Base-by-base conservation (phyloP, 2,888 invertebrate species). In the Morpho achilles region DNA sequence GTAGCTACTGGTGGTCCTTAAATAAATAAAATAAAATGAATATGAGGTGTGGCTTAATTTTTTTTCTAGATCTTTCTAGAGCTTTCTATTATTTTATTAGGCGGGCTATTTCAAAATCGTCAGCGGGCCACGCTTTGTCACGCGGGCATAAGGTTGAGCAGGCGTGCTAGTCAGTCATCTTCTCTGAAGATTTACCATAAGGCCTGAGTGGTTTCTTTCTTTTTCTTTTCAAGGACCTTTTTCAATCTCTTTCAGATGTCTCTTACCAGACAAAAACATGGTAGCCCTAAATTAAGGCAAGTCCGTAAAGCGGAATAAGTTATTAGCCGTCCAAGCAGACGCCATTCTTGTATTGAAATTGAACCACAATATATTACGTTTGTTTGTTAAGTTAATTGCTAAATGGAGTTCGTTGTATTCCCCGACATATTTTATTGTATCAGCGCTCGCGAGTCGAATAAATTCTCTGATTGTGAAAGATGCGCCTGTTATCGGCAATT, bases 371-470 rank as follows among this genome's bases (percentile, higher is more conserved):
- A 88, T 88, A 90, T 90, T 88, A 90, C 82, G 76, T 89, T 88
- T 90, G 90, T 91, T 91, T 90, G 90, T 90, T 87, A 87, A 89
- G 90, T 90, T 90, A 90, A 91, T 91, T 90, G 87, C 84, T 88
- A 87, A 90, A 88, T 84, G 84, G 83, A 75, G 77, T 74, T 89
- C 89, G 89, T 90, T 90, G 87, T 82, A 73, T 77, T 75, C 79
- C 74, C 77, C 76, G 77, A 79, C 76, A 80, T 85, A 82, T 81
- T 84, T 87, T 85, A 86, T 86, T 81, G 76, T 74, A 74, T 76
- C 79, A 77, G 74, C 75, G 75, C 76, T 75, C 72, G 73, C 71
- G 67, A 67, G 63, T 70, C 67, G 71, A 79, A 80, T 84, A 82
- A 82, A 83, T 80, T 74, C 73, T 76, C 75, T 87, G 88, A 89